phyloP scores from a whole-genome alignment of 1,140 invertebrate genomes.

The Brachionus manjavacas region DNA sequence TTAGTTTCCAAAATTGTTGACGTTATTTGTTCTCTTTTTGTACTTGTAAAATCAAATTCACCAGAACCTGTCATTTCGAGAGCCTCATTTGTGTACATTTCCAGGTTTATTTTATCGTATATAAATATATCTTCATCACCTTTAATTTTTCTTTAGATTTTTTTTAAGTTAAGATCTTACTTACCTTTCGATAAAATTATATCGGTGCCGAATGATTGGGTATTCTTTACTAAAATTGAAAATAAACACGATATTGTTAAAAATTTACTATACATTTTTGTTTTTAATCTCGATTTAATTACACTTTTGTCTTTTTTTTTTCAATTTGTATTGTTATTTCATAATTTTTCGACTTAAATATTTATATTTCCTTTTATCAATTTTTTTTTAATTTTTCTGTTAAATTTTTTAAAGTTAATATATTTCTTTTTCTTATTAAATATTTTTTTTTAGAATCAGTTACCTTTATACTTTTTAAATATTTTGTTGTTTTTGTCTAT shows the following conservation, averaged over 20 bases:
- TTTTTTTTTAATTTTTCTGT: too few species aligned
- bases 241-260: neutral
- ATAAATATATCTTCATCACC: neutral
- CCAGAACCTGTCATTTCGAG: neutral
- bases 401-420: too few species aligned
- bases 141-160: neutral
- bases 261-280: neutral
- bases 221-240: neutral
- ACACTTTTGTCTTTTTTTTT: too few species aligned
- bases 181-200: neutral
- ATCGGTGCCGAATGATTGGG: neutral
- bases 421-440: too few species aligned
- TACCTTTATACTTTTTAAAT: neutral
- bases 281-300: neutral
- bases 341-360: neutral
- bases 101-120: neutral
- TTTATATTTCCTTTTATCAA: neutral
- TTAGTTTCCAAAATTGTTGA: neutral
- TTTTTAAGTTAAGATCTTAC: neutral
- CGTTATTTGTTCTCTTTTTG: neutral
- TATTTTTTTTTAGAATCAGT: neutral
- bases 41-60: neutral
- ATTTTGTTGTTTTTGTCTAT: neutral
- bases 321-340: too few species aligned
- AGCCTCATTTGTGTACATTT: neutral